A percentile compares a stretch with the other conserved stretches of the same genome.
These are phyloP conservation scores for Amphiprion clarkii DNA, from an alignment of 2,797 vertebrate species.

Conservation along the genomic window DNA sequence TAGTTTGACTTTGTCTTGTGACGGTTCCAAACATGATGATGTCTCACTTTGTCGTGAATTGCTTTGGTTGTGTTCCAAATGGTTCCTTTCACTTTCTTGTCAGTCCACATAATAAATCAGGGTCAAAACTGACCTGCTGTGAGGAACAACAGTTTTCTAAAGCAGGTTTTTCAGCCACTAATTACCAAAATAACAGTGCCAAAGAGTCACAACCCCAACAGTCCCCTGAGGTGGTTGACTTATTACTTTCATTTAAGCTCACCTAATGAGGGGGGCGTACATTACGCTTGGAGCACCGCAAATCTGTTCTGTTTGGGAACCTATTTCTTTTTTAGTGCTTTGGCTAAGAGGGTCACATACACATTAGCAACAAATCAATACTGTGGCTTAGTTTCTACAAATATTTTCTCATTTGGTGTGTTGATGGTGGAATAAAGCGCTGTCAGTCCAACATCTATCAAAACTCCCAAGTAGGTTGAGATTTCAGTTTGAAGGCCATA, in stretches of 20 bases:
- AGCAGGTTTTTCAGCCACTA: too few species aligned
- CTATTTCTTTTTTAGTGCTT: too few species aligned
- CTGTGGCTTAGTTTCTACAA: not conserved
- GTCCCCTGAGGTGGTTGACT: too few species aligned
- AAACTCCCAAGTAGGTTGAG: too few species aligned
- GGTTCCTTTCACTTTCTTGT: not conserved
- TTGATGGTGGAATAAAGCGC: not conserved
- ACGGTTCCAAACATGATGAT: not conserved
- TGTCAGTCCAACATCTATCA: not conserved
- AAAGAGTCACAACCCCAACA: too few species aligned
- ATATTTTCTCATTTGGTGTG: not conserved
- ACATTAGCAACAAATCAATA: not conserved
- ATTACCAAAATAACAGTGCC: too few species aligned
- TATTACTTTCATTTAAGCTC: too few species aligned
- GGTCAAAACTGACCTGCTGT: not conserved
- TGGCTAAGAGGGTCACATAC: not conserved
- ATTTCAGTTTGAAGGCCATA: not conserved
- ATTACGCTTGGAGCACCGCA: too few species aligned
- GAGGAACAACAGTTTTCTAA: not conserved
- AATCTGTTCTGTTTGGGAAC: too few species aligned
- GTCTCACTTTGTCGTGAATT: constrained; percentile 4
- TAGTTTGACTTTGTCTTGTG: constrained; percentile 4
- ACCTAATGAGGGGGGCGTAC: too few species aligned
- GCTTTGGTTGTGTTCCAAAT: not conserved
- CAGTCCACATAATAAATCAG: not conserved